These are phyloP conservation scores for Rapana venosa DNA, from an alignment of 2,888 invertebrate genomes.

Conservation along the genomic window DNA sequence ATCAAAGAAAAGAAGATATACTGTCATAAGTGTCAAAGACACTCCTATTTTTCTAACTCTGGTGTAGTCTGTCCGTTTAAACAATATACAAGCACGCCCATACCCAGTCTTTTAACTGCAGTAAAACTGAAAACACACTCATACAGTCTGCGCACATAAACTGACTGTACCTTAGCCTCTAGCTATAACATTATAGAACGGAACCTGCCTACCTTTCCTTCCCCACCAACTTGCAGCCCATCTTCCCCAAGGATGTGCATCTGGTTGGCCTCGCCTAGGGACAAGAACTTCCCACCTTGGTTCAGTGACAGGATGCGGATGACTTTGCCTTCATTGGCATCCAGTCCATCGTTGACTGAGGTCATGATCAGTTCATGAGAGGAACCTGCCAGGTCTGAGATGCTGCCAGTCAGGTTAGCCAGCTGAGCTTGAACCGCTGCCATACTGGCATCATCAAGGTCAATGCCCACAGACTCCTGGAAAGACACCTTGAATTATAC, in stretches of 20 bases:
- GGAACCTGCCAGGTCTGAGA: constrained; percentile 44
- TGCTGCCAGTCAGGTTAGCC: constrained; percentile 52
- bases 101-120: too few species aligned
- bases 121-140: too few species aligned
- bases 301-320: constrained; percentile 67
- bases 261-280: constrained; percentile 51
- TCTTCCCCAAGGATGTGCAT: constrained; percentile 61
- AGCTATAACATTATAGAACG: too few species aligned
- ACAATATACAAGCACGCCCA: too few species aligned
- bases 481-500: neutral
- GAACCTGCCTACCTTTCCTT: constrained; percentile 25
- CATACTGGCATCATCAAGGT: constrained; percentile 41
- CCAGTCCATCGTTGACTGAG: constrained; percentile 45
- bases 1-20: too few species aligned
- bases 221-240: constrained; percentile 8
- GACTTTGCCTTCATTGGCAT: constrained; percentile 51
- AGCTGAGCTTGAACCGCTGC: constrained; percentile 52
- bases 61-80: too few species aligned
- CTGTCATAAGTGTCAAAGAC: too few species aligned
- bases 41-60: too few species aligned
- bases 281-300: constrained; percentile 57
- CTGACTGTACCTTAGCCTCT: too few species aligned
- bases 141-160: too few species aligned
- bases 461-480: constrained; percentile 35
- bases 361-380: constrained; percentile 52